These are phyloP conservation scores for Andrena camellia DNA, from an alignment of 2,888 invertebrate species.

Conservation along the genomic window DNA sequence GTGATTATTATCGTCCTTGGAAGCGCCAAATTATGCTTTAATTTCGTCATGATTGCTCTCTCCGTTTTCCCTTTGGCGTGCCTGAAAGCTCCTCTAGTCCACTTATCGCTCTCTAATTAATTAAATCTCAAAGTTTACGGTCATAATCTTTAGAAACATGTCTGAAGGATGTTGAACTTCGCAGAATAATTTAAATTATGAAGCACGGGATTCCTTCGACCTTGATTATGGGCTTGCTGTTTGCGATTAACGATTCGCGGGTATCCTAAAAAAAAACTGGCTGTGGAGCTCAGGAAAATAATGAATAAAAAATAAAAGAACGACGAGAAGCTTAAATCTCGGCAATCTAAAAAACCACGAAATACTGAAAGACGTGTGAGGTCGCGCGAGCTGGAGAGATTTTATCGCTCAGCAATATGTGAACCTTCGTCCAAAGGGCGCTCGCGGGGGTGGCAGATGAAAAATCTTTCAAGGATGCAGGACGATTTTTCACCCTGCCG, in stretches of 20 bases:
- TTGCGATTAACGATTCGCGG: not conserved
- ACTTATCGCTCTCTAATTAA: slow-evolving; percentile 24
- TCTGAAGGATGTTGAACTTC: not conserved
- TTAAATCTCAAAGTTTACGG: slow-evolving; percentile 14
- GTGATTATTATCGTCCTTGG: slow-evolving; percentile 27
- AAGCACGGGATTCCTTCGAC: not conserved
- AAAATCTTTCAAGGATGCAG: slow-evolving; percentile 63
- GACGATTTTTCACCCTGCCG: slow-evolving; percentile 68
- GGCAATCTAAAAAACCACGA: not conserved
- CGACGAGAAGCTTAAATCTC: too few relatives aligned
- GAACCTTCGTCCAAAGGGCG: slow-evolving; percentile 19
- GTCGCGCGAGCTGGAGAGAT: slow-evolving; percentile 39
- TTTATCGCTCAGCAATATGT: slow-evolving; percentile 56
- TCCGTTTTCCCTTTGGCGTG: not conserved
- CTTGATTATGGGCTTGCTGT: not conserved
- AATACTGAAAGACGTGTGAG: slow-evolving; percentile 13
- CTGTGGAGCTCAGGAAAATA: too few relatives aligned
- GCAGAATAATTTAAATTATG: not conserved
- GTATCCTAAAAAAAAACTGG: too few relatives aligned
- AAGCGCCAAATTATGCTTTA: slow-evolving; percentile 40
- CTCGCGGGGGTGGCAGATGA: slow-evolving; percentile 34
- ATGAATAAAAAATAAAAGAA: too few relatives aligned
- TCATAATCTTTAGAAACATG: not conserved
- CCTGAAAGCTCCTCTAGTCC: not conserved
- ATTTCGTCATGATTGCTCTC: slow-evolving; percentile 5